Conservation (phyloP, 2,113 vertebrate species). For the Protobothrops flavoviridis region DNA sequence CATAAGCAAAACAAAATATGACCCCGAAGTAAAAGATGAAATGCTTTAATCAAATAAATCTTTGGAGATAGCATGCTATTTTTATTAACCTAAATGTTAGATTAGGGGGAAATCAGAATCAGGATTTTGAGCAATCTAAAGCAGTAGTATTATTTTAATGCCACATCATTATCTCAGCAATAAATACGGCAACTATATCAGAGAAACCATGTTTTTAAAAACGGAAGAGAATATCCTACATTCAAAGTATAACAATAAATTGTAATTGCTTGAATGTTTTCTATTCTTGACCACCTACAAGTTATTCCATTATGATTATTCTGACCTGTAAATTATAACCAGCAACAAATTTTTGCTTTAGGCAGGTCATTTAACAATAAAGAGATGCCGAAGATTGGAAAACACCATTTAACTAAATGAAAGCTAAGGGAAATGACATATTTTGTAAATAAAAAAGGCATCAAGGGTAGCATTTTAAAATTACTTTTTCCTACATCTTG, state of each 20-base stretch:
- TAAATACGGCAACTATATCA: background rate
- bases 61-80: background rate
- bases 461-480: slow-evolving; percentile 15
- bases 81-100: background rate
- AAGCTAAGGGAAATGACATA: slow-evolving; percentile 24
- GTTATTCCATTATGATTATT: slow-evolving; percentile 26
- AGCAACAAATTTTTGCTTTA: slow-evolving; percentile 2
- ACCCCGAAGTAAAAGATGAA: background rate
- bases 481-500: background rate
- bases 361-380: background rate
- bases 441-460: background rate
- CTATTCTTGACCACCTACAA: slow-evolving; percentile 1
- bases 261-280: slow-evolving; percentile 38
- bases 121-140: background rate
- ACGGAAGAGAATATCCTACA: background rate
- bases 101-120: background rate
- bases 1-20: background rate
- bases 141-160: background rate
- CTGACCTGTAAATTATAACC: slow-evolving; percentile 19
- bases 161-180: background rate
- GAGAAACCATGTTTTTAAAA: slow-evolving; percentile 18
- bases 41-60: background rate
- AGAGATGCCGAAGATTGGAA: background rate
- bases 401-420: slow-evolving; percentile 1
- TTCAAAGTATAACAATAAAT: background rate